These are phyloP conservation scores for Campoletis raptor DNA, from an alignment of 2,888 invertebrate genomes.

Conservation along the genomic window DNA sequence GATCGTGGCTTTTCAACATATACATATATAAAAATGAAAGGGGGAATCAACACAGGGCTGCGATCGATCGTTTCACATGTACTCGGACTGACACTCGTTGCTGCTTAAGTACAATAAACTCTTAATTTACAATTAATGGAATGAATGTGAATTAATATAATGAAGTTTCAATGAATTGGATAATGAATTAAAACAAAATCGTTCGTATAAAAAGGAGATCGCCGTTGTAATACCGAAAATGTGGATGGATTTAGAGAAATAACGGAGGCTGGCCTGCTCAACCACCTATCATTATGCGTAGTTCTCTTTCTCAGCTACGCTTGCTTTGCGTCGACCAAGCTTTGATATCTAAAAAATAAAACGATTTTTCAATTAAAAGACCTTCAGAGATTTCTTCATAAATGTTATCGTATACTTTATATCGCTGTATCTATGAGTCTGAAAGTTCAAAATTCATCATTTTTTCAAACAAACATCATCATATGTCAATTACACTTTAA, in stretches of 20 bases:
- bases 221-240: slow-evolving; percentile 22
- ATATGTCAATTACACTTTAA: too few relatives aligned
- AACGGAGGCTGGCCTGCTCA: background rate
- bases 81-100: slow-evolving; percentile 9
- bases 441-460: too few relatives aligned
- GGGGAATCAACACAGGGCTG: background rate
- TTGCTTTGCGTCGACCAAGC: slow-evolving; percentile 72
- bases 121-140: slow-evolving; percentile 33
- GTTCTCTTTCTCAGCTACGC: slow-evolving; percentile 79
- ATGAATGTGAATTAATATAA: slow-evolving; percentile 15
- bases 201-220: slow-evolving; percentile 39
- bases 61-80: slow-evolving; percentile 41
- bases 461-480: too few relatives aligned
- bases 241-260: background rate
- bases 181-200: background rate
- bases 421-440: too few relatives aligned
- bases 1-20: slow-evolving; percentile 30
- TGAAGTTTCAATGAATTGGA: slow-evolving; percentile 16
- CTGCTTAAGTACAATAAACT: slow-evolving; percentile 48
- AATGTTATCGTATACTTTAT: background rate
- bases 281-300: slow-evolving; percentile 69
- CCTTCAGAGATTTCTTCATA: background rate
- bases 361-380: background rate
- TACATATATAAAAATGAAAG: background rate
- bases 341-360: slow-evolving; percentile 75